Base-by-base conservation (phyloP, 2,888 invertebrate species). In the Gortyna flavago region DNA sequence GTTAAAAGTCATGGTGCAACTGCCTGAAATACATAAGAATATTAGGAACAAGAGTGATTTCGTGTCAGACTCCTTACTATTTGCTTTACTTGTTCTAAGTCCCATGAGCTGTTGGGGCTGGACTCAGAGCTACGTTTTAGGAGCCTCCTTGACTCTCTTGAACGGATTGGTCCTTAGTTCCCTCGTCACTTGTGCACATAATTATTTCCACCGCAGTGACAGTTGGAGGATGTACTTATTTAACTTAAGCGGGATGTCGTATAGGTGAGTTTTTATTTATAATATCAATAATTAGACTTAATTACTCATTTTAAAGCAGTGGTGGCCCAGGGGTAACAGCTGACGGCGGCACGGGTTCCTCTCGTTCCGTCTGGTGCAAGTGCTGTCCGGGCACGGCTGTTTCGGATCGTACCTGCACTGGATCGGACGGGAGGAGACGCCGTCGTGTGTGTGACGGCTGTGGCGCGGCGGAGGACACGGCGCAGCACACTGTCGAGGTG, bases 151-250 rank as follows among this genome's bases (percentile, higher is more conserved):
- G 3, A 93, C 93, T 25, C 29, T 94, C 0, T 21, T 92, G 0
- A 93, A 91, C 72, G 92, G 94, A 21, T 87, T 90, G 0, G 68
- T 93, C 13, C 79, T 96, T 21, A 93, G 94, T 77, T 90, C 92
- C 93, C 93, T 97, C 0, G 92, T 97, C 0, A 97, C 97, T 38
- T 97, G 97, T 61, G 97, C 97, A 0, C 99, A 99, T 92, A 99
- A 98, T 92, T 99, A 98, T 90, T 97, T 98, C 86, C 99, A 99
- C 91, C 97, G 97, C 89, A 97, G 97, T 54, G 98, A 99, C 90
- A 98, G 97, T 91, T 98, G 98, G 97, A 97, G 98, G 76, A 98
- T 98, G 98, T 98, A 98, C 89, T 97, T 98, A 72, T 98, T 98
- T 86, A 98, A 98, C 88, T 93, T 99, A 51, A 95, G 97, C 29